Base-by-base conservation (phyloP, 2,113 vertebrate species). In the Cavia aperea region DNA sequence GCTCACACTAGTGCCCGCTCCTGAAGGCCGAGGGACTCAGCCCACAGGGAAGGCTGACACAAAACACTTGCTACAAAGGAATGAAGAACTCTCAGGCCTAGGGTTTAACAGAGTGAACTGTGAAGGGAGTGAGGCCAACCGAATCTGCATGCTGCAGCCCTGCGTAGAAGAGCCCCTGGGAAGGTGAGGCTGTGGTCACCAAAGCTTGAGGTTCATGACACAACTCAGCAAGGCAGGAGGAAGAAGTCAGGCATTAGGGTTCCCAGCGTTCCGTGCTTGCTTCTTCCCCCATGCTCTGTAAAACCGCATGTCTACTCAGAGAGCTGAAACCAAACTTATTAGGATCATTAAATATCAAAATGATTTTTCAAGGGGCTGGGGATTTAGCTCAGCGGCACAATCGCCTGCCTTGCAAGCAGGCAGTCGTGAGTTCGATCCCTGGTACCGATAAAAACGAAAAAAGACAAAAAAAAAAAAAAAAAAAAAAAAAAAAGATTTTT, bases 51-150 rank as follows among this genome's bases (percentile, higher is more conserved):
- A 83, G 60, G 60, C 16, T 68, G 10, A 94, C 5, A 62, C 7
- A 54, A 96, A 94, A 77, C 63, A 90, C 84, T 95, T 91, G 26
- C 51, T 92, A 7, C 62, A 46, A 92, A 72, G 46, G 54, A 72
- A 14, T 63, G 14, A 94, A 90, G 33, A 84, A 91, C 36, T 63
- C 26, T 82, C 72, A 89, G 46, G 66, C 23, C 84, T 82, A 89
- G 75, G 33, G 88, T 54, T 92, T 24, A 62, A 26, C 0, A 0
- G 1, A 43, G 62, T 43, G 0, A 72, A 16, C n/a, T 36, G 24
- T 14, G 1, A 93, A 39, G 83, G n/a, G 21, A 26, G 12, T 23
- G 26, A 18, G 39, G 29, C 29, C 49, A 33, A 58, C 33, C 36
- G 13, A 66, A 66, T 84, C 54, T 2, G 63, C 5, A 19, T 12